These are phyloP conservation scores for Paedocypris micromegethes DNA, from an alignment of 2,797 vertebrate species.

Conservation along the genomic window DNA sequence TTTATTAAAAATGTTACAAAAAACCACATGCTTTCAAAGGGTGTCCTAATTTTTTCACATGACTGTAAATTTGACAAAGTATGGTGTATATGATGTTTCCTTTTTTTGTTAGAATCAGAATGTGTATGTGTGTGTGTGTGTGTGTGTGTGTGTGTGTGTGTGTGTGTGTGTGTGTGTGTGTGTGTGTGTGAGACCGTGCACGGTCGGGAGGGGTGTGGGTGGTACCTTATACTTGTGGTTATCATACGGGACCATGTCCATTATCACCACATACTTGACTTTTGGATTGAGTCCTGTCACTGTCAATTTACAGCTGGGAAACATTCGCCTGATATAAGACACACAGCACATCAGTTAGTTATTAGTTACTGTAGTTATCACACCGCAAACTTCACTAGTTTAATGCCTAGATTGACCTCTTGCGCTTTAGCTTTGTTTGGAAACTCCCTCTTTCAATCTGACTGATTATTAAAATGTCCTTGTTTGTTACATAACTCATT, in stretches of 20 bases:
- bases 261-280: conserved; percentile 54
- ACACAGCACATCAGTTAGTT: conserved; percentile 15
- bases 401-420: too few relatives aligned
- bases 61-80: too few relatives aligned
- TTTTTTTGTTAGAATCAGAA: too few relatives aligned
- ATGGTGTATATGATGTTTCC: too few relatives aligned
- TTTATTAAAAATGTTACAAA: too few relatives aligned
- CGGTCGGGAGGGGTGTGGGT: conserved; percentile 26
- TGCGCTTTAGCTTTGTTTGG: too few relatives aligned
- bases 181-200: neutral
- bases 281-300: conserved; percentile 51
- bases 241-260: conserved; percentile 56
- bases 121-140: neutral
- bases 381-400: too few relatives aligned
- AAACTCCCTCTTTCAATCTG: too few relatives aligned
- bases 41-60: too few relatives aligned
- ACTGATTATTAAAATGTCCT: too few relatives aligned
- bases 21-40: too few relatives aligned
- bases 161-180: neutral
- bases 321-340: conserved; percentile 47
- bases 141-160: neutral
- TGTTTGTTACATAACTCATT: neutral
- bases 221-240: conserved; percentile 54
- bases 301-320: conserved; percentile 54
- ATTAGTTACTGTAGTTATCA: neutral